A percentile compares a stretch with the other conserved stretches of the same genome.
Evolutionary conservation across 2,113 vertebrate genomes (phyloP).

Genomic region (Percina caprodes): DNA sequence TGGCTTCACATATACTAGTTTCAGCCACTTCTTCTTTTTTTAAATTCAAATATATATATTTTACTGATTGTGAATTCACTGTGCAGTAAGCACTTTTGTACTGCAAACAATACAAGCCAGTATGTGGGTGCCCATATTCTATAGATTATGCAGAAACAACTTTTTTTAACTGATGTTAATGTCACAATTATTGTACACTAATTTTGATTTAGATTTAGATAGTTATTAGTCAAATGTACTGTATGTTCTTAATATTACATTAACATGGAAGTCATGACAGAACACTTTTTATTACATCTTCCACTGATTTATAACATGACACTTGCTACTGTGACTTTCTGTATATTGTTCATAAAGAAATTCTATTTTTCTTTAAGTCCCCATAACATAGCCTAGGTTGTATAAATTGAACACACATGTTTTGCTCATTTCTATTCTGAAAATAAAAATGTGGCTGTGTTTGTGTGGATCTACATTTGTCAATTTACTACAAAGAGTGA

Average conservation of each 20-base stretch:
- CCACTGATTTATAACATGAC: background rate
- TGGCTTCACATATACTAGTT: background rate
- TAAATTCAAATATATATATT: slow-evolving; percentile 10
- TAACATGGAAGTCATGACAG: background rate
- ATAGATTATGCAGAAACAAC: slow-evolving; percentile 6
- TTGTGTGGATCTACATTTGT: background rate
- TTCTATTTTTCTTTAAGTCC: background rate
- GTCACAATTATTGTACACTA: background rate
- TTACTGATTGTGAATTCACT: slow-evolving; percentile 31
- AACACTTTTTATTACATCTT: slow-evolving; percentile 7
- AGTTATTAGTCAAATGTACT: background rate
- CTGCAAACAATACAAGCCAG: background rate
- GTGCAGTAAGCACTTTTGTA: slow-evolving; percentile 26
- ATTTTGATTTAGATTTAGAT: background rate
- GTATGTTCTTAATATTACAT: background rate
- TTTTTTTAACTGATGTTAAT: slow-evolving; percentile 2
- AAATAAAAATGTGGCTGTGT: background rate
- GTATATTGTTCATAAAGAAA: slow-evolving; percentile 16
- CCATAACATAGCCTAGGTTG: background rate
- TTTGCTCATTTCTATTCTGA: background rate
- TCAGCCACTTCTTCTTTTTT: slow-evolving; percentile 14
- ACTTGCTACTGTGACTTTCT: slow-evolving; percentile 4
- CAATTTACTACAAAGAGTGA: background rate
- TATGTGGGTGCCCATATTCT: background rate
- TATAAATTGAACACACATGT: background rate